A percentile compares a stretch with the other conserved stretches of the same genome.
phyloP scores from a whole-genome alignment of 2,888 invertebrate genomes.

The Seira musarum region DNA sequence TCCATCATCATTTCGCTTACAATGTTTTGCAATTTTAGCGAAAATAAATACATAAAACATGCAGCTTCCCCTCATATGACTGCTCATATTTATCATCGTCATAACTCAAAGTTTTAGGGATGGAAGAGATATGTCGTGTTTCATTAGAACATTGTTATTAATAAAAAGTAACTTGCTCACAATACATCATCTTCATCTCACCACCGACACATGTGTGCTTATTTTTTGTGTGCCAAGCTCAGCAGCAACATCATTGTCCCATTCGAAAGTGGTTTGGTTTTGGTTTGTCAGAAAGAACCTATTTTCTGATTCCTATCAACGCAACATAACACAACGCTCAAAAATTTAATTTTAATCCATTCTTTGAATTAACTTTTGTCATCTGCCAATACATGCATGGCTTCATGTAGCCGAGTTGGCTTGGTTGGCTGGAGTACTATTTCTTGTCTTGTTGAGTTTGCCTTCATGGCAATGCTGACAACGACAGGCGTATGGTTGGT shows the following conservation, averaged over 20 bases:
- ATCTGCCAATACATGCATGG: slow-evolving; percentile 6
- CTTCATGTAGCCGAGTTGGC: neutral
- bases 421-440: slow-evolving; percentile 6
- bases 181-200: neutral
- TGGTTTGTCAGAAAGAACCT: too few relatives aligned
- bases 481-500: neutral
- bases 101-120: slow-evolving; percentile 8
- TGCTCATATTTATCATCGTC: neutral
- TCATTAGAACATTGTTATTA: slow-evolving; percentile 39
- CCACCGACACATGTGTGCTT: neutral
- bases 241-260: neutral
- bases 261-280: too few relatives aligned
- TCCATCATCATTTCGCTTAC: neutral
- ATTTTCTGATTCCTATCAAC: slow-evolving; percentile 11
- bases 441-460: too few relatives aligned
- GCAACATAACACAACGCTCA: too few relatives aligned
- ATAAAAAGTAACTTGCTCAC: slow-evolving; percentile 17
- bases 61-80: neutral
- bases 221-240: neutral
- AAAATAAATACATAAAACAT: neutral
- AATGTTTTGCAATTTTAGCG: neutral
- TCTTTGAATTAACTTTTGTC: slow-evolving; percentile 8
- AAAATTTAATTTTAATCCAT: slow-evolving; percentile 19
- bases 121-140: neutral
- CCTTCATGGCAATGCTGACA: neutral